Evolutionary conservation across 30 jellyfish, hydroid and myxozoan genomes (phyloP).

Genomic region (Aurelia aurita): DNA sequence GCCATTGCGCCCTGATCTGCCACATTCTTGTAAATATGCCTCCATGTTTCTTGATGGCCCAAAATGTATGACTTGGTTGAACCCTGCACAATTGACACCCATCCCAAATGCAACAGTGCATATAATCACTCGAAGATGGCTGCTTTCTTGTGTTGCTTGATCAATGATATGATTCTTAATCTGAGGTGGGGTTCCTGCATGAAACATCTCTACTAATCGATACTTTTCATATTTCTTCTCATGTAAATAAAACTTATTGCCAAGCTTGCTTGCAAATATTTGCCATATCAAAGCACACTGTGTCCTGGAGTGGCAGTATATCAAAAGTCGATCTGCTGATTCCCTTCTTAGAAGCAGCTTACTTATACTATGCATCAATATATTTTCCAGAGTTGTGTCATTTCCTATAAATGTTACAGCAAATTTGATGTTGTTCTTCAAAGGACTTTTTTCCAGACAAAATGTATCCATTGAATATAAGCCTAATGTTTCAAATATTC

Average conservation of each 20-base stretch:
- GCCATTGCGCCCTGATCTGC: too few relatives aligned
- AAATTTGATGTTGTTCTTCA: constrained; percentile 18
- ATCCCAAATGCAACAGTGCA: too few relatives aligned
- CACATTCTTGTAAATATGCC: too few relatives aligned
- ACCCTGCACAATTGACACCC: too few relatives aligned
- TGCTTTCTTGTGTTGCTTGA: too few relatives aligned
- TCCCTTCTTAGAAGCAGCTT: neutral
- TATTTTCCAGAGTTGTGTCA: constrained; percentile 12
- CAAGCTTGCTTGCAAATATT: neutral
- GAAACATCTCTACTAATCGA: too few relatives aligned
- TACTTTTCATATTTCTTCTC: neutral
- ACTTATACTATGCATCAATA: neutral
- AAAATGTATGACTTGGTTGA: too few relatives aligned
- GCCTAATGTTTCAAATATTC: constrained; percentile 31
- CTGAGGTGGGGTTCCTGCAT: too few relatives aligned
- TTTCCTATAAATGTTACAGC: constrained; percentile 9
- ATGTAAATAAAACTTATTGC: neutral
- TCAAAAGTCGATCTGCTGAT: neutral
- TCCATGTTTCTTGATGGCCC: too few relatives aligned
- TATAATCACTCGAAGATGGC: too few relatives aligned
- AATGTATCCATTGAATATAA: constrained; percentile 10
- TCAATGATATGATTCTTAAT: too few relatives aligned
- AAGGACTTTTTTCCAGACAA: constrained; percentile 26
- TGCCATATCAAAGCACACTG: neutral
- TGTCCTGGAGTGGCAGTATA: neutral